Conservation (phyloP, 2,888 invertebrate species). For the Drosophila helvetica region DNA sequence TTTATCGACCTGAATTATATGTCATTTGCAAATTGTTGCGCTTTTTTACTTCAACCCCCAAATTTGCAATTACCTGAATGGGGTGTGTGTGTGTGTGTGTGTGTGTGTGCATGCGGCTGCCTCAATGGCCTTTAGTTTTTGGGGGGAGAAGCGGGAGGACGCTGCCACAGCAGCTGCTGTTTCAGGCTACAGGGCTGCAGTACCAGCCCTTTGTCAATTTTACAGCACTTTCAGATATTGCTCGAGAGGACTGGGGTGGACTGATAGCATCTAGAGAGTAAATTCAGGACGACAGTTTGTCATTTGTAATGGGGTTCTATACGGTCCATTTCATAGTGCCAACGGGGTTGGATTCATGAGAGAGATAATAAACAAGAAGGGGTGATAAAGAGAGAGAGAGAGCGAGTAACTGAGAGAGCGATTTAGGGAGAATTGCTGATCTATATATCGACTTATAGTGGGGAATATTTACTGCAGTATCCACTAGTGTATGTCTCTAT, state of each 20-base stretch:
- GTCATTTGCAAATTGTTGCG: slow-evolving; percentile 20
- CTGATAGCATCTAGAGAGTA: slow-evolving; percentile 22
- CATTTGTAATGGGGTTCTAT: slow-evolving; percentile 55
- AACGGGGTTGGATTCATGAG: slow-evolving; percentile 34
- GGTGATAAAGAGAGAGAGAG: slow-evolving; percentile 13
- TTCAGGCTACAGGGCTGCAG: slow-evolving; percentile 22
- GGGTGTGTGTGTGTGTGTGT: slow-evolving; percentile 27
- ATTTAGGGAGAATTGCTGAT: slow-evolving; percentile 18
- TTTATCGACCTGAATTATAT: slow-evolving; percentile 22
- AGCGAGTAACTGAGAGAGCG: slow-evolving; percentile 12
- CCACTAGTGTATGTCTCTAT: no score
- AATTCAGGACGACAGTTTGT: slow-evolving; percentile 37
- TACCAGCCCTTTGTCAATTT: slow-evolving; percentile 41
- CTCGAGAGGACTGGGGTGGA: slow-evolving; percentile 47
- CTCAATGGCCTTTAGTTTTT: slow-evolving; percentile 1
- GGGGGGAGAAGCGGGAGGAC: slow-evolving; percentile 23
- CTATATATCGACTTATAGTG: no score
- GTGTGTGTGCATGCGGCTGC: slow-evolving; percentile 29
- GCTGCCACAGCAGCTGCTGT: slow-evolving; percentile 37
- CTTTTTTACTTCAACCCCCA: slow-evolving; percentile 27
- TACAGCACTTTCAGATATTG: slow-evolving; percentile 34
- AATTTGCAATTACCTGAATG: slow-evolving; percentile 38
- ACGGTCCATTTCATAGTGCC: slow-evolving; percentile 22
- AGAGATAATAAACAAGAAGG: slow-evolving; percentile 30
- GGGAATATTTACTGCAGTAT: no score